These are phyloP conservation scores for Dascyllus trimaculatus DNA, from an alignment of 2,113 vertebrate genomes.

Conservation along the genomic window DNA sequence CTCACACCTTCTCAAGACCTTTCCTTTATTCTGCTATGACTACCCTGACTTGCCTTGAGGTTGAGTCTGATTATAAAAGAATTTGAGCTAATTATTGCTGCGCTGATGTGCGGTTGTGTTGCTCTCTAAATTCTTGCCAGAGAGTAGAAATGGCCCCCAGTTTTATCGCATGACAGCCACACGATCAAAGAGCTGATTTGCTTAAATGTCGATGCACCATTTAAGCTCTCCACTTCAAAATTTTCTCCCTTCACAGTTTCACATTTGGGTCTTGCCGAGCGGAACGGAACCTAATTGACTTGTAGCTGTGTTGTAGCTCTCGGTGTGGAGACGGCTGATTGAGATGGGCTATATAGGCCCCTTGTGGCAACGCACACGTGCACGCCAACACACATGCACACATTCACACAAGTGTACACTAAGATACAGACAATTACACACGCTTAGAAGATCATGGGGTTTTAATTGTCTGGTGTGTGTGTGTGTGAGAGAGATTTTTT, in stretches of 20 bases:
- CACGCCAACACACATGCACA: neutral
- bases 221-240: slow-evolving; percentile 26
- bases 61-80: neutral
- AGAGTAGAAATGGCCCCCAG: neutral
- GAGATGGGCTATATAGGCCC: slow-evolving; percentile 39
- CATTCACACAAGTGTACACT: neutral
- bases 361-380: slow-evolving; percentile 23
- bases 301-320: slow-evolving; percentile 56
- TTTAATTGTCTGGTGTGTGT: slow-evolving; percentile 52
- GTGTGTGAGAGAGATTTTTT: neutral
- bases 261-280: slow-evolving; percentile 48
- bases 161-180: neutral
- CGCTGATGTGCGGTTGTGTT: neutral
- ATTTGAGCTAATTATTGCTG: neutral
- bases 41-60: neutral
- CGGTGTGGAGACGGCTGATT: slow-evolving; percentile 40
- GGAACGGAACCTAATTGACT: slow-evolving; percentile 63
- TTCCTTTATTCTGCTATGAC: too few relatives aligned
- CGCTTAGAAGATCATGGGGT: slow-evolving; percentile 35
- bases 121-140: neutral
- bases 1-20: too few relatives aligned
- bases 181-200: slow-evolving; percentile 30
- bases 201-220: slow-evolving; percentile 2
- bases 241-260: slow-evolving; percentile 14
- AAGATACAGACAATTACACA: slow-evolving; percentile 42